phyloP scores from a whole-genome alignment of 1,140 invertebrate genomes.

The Zophobas morio region DNA sequence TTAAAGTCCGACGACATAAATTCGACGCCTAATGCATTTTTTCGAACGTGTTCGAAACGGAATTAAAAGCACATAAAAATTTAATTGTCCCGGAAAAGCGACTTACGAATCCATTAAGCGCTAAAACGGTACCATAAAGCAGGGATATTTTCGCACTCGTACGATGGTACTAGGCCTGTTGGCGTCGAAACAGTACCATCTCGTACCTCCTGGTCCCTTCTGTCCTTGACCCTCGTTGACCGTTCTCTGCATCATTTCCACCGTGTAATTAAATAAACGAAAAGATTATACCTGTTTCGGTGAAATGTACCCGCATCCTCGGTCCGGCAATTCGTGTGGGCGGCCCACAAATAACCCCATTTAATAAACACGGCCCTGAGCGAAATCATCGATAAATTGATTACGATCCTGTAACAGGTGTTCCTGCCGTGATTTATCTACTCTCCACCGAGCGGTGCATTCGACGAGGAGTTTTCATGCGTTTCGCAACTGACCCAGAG shows the following conservation, averaged over 20 bases:
- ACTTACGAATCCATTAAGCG: no score
- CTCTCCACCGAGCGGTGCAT: background rate
- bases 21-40: constrained; percentile 8
- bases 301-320: constrained; percentile 40
- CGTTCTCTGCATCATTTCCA: constrained; percentile 20
- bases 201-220: no score
- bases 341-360: constrained; percentile 32
- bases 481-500: background rate
- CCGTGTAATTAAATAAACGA: constrained; percentile 23
- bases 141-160: no score
- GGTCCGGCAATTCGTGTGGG: constrained; percentile 22
- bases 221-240: constrained; percentile 30
- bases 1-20: constrained; percentile 18
- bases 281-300: constrained; percentile 28
- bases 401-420: constrained; percentile 33
- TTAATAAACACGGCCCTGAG: constrained; percentile 22
- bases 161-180: no score
- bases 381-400: constrained; percentile 15
- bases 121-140: no score
- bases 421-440: constrained; percentile 13
- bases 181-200: no score
- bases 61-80: no score
- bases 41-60: no score
- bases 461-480: constrained; percentile 3
- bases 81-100: no score